phyloP scores from a whole-genome alignment of 1,140 invertebrate species.

The Cylas formicarius region DNA sequence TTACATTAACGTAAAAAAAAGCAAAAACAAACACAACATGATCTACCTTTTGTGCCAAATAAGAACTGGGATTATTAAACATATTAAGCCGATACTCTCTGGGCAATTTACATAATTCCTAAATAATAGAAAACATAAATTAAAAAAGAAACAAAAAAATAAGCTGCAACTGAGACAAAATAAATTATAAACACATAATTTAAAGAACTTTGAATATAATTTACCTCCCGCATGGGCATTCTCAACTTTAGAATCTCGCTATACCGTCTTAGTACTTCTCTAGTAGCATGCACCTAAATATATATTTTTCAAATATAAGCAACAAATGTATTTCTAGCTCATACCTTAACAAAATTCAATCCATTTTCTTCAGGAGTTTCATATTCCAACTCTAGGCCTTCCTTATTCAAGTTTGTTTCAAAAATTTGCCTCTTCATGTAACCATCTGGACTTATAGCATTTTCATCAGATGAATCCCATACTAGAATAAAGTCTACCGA shows the following conservation, averaged over 20 bases:
- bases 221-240: constrained; percentile 87
- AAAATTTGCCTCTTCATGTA: constrained; percentile 49
- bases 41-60: constrained; percentile 35
- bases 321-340: constrained; percentile 1
- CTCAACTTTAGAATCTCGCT: constrained; percentile 89
- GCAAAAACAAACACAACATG: constrained; percentile 44
- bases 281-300: constrained; percentile 74
- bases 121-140: constrained; percentile 20
- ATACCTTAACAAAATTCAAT: constrained; percentile 63
- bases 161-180: too few species aligned
- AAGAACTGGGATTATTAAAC: constrained; percentile 31
- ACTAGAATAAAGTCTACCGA: constrained; percentile 74
- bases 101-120: constrained; percentile 37
- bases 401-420: constrained; percentile 57
- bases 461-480: constrained; percentile 53
- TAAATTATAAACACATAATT: too few species aligned
- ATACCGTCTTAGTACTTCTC: constrained; percentile 78
- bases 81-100: constrained; percentile 33
- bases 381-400: constrained; percentile 62
- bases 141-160: too few species aligned
- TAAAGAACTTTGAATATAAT: too few species aligned
- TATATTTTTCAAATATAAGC: neutral
- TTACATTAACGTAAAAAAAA: neutral
- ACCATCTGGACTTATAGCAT: constrained; percentile 42
- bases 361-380: constrained; percentile 53